Percentiles rank a stretch among this genome's conserved stretches.
Evolutionary conservation across 2,113 vertebrate genomes (phyloP).

Genomic region (Phaethornis superciliosus): DNA sequence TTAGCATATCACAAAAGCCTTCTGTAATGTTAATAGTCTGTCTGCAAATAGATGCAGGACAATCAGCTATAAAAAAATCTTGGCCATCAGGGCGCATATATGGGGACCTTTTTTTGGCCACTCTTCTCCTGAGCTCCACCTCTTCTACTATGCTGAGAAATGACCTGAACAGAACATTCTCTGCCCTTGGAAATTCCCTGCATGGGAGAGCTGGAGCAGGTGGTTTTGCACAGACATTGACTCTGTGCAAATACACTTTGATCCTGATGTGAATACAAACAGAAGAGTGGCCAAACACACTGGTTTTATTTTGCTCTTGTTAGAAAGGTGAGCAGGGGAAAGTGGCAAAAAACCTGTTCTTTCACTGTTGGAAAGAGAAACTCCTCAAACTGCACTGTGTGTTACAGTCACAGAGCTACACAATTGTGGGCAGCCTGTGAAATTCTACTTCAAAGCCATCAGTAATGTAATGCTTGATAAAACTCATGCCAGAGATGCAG

Average conservation of each 20-base stretch:
- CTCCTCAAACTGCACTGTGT: fast-evolving
- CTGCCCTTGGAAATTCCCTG: conserved; percentile 5
- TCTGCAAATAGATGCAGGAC: not conserved
- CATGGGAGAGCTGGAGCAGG: not conserved
- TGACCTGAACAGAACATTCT: not conserved
- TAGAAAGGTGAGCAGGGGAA: not conserved
- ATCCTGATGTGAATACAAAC: not conserved
- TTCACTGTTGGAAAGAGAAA: not conserved
- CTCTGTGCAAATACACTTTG: not conserved
- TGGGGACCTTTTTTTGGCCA: not conserved
- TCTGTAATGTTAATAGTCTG: not conserved
- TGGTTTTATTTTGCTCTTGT: not conserved
- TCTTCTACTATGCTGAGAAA: not conserved
- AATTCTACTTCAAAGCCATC: not conserved
- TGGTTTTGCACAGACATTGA: not conserved
- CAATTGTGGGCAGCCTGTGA: not conserved
- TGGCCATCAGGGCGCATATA: not conserved
- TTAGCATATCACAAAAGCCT: not conserved
- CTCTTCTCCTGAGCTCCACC: not conserved
- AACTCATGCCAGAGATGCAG: not conserved
- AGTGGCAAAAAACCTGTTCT: not conserved
- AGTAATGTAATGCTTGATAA: not conserved
- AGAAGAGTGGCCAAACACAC: not conserved
- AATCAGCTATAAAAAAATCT: not conserved
- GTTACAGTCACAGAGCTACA: not conserved